These are phyloP conservation scores for Ictalurus punctatus DNA, from an alignment of 2,113 vertebrate genomes.

Conservation along the genomic window DNA sequence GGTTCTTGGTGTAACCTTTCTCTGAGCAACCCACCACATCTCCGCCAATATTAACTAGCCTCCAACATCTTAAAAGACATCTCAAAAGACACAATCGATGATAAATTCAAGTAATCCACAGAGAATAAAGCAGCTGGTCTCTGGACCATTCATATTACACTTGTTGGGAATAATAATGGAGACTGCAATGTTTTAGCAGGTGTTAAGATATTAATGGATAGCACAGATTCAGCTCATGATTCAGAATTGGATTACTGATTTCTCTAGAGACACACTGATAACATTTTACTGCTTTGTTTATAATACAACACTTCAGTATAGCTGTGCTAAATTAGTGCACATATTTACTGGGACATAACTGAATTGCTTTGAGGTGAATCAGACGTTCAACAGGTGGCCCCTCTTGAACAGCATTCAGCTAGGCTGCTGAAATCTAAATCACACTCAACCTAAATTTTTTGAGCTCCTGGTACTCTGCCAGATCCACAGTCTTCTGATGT, in stretches of 20 bases:
- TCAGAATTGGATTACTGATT: neutral
- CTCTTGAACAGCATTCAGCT: slow-evolving; percentile 16
- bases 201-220: slow-evolving; percentile 32
- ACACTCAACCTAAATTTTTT: slow-evolving; percentile 5
- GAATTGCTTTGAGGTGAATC: slow-evolving; percentile 27
- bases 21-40: slow-evolving; percentile 34
- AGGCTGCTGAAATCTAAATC: slow-evolving; percentile 44
- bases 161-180: slow-evolving; percentile 18
- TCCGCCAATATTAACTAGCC: slow-evolving; percentile 44
- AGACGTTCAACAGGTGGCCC: slow-evolving; percentile 36
- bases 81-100: neutral
- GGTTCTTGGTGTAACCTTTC: slow-evolving; percentile 27
- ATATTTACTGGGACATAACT: neutral
- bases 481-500: slow-evolving; percentile 41
- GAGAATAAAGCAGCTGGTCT: slow-evolving; percentile 19
- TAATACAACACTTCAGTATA: neutral
- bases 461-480: slow-evolving; percentile 33
- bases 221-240: neutral
- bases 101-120: slow-evolving; percentile 7
- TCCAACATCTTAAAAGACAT: slow-evolving; percentile 17
- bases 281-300: neutral
- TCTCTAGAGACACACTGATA: neutral
- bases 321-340: neutral
- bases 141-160: slow-evolving; percentile 26
- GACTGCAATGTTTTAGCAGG: slow-evolving; percentile 13